A percentile compares a stretch with the other conserved stretches of the same genome.
Evolutionary conservation across 2,888 invertebrate genomes (phyloP).

Genomic region (Diachrysia chrysitis): DNA sequence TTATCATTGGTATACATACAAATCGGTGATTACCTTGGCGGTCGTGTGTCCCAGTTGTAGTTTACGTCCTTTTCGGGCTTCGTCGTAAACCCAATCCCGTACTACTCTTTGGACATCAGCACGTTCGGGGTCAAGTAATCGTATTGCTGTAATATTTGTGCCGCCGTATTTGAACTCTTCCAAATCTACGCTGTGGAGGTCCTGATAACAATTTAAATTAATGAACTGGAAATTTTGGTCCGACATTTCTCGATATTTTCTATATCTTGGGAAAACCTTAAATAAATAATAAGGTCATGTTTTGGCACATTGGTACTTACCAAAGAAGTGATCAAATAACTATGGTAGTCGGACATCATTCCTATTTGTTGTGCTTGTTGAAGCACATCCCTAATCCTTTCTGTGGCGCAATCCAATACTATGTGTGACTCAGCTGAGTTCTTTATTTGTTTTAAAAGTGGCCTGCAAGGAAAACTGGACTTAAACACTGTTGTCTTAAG

Average conservation of each 20-base stretch:
- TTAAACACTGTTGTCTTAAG: conserved; percentile 28
- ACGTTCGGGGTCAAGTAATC: conserved; percentile 95
- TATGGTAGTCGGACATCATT: conserved; percentile 98
- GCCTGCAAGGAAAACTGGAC: conserved; percentile 87
- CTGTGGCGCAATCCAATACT: conserved; percentile 96
- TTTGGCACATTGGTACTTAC: conserved; percentile 86
- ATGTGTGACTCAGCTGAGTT: conserved; percentile 97
- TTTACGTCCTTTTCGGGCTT: conserved; percentile 91
- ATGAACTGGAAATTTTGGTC: neutral
- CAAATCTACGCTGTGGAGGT: conserved; percentile 96
- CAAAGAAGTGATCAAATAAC: conserved; percentile 97
- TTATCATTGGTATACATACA: conserved; percentile 37
- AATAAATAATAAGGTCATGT: neutral
- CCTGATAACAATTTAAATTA: conserved; percentile 86
- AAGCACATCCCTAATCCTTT: conserved; percentile 95
- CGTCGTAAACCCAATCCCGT: conserved; percentile 94
- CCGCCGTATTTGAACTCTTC: conserved; percentile 98
- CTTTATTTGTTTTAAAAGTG: conserved; percentile 96
- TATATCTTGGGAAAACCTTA: neutral
- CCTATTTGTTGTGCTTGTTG: conserved; percentile 98
- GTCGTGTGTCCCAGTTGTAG: conserved; percentile 89
- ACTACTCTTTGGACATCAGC: conserved; percentile 94
- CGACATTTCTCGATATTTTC: conserved; percentile 6
- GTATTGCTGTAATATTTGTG: conserved; percentile 97
- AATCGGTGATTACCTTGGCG: conserved; percentile 83